These are phyloP conservation scores for Leptobrachium leishanense DNA, from an alignment of 2,113 vertebrate species.

Conservation along the genomic window DNA sequence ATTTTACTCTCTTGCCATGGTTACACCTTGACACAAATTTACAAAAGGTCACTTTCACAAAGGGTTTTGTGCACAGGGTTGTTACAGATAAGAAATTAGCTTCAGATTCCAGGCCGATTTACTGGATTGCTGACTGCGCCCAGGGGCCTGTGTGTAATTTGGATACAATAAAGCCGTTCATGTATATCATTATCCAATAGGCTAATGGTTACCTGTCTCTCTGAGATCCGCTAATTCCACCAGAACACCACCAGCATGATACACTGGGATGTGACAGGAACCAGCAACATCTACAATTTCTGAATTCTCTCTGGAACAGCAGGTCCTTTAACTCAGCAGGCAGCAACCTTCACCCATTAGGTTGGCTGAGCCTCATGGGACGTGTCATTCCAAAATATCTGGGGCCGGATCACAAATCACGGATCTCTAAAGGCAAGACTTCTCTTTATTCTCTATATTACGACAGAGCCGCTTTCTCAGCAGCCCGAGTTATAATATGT, in stretches of 20 bases:
- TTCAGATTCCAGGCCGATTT: background rate
- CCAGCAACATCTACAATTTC: no score
- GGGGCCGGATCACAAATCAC: no score
- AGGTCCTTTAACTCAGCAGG: no score
- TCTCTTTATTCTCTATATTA: no score
- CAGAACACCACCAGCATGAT: background rate
- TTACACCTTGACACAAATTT: background rate
- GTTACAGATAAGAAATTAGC: background rate
- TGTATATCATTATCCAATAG: background rate
- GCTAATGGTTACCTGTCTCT: background rate
- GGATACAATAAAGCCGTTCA: background rate
- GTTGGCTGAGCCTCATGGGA: no score
- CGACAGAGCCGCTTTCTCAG: no score
- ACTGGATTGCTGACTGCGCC: background rate
- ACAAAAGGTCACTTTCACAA: slow-evolving; percentile 3
- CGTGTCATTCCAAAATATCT: no score
- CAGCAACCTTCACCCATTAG: no score
- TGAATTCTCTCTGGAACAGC: no score
- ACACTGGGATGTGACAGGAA: no score
- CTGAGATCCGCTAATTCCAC: background rate
- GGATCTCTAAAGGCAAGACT: no score
- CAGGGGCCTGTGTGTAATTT: background rate
- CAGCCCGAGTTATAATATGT: no score
- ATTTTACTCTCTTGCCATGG: background rate
- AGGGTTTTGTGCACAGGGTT: background rate